phyloP scores from a whole-genome alignment of 2,113 vertebrate species.

The Melanocharis versteri region DNA sequence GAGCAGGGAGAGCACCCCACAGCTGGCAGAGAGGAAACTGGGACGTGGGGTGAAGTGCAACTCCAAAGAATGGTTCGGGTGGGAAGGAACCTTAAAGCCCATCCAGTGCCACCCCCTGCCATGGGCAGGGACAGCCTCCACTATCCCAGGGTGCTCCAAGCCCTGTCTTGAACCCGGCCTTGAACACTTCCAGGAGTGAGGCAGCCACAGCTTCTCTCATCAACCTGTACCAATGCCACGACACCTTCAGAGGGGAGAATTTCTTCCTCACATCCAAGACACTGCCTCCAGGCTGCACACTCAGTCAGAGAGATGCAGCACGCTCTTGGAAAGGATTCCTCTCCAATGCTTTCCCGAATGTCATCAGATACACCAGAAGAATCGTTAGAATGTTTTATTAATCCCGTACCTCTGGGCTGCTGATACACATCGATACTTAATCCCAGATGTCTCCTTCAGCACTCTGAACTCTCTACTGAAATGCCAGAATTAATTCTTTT shows the following conservation, averaged over 20 bases:
- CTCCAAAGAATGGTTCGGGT: background rate
- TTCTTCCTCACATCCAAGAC: background rate
- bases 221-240: background rate
- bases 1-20: background rate
- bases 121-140: background rate
- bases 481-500: slow-evolving; percentile 18
- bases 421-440: background rate
- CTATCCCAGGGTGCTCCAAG: background rate
- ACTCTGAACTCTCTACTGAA: slow-evolving; percentile 13
- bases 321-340: background rate
- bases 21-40: background rate
- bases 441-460: slow-evolving; percentile 2
- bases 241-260: background rate
- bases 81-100: background rate
- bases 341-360: background rate
- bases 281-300: background rate
- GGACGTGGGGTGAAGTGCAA: background rate
- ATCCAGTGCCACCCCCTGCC: background rate
- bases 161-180: accelerated
- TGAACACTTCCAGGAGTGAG: background rate
- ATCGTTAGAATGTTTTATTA: slow-evolving; percentile 18
- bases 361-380: background rate
- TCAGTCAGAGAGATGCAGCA: background rate
- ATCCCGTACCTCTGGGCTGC: slow-evolving; percentile 24
- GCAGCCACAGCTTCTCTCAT: background rate